A percentile compares a stretch with the other conserved stretches of the same genome.
Evolutionary conservation across 2,888 invertebrate species (phyloP).

Genomic region (Automeris io): DNA sequence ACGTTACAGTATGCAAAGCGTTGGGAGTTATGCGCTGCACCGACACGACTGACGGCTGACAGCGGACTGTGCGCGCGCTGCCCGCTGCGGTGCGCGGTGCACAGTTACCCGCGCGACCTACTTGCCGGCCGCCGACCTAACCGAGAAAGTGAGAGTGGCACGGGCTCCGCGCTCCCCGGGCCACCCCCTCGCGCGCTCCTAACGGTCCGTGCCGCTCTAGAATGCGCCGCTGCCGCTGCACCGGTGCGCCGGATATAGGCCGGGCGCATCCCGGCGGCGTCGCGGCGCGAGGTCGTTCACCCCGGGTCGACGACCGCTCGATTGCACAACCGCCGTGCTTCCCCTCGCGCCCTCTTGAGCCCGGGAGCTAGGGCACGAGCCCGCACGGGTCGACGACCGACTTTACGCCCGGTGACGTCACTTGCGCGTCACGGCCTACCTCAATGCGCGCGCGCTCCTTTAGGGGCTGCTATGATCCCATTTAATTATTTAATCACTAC

Average conservation of each 20-base stretch:
- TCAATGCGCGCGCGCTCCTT: slow-evolving; percentile 75
- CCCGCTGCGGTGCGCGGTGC: slow-evolving; percentile 71
- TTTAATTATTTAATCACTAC: slow-evolving; percentile 24
- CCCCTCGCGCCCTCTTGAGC: slow-evolving; percentile 37
- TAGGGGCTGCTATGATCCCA: slow-evolving; percentile 66
- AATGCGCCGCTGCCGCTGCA: slow-evolving; percentile 73
- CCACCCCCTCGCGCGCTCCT: slow-evolving; percentile 50
- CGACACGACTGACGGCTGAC: slow-evolving; percentile 79
- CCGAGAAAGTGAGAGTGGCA: slow-evolving; percentile 78
- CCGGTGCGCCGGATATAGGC: slow-evolving; percentile 77
- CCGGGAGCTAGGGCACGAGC: slow-evolving; percentile 59
- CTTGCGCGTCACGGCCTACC: slow-evolving; percentile 76
- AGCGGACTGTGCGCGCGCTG: slow-evolving; percentile 75
- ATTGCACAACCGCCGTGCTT: slow-evolving; percentile 66
- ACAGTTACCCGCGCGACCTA: slow-evolving; percentile 85
- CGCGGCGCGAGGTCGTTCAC: slow-evolving; percentile 70
- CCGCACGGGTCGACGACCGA: slow-evolving; percentile 58
- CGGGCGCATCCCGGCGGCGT: slow-evolving; percentile 76
- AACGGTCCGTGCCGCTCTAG: slow-evolving; percentile 76
- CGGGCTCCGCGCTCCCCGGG: slow-evolving; percentile 56
- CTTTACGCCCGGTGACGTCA: slow-evolving; percentile 64
- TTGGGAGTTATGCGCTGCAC: slow-evolving; percentile 41
- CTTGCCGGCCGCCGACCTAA: slow-evolving; percentile 86
- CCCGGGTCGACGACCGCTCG: slow-evolving; percentile 72
- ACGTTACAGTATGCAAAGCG: slow-evolving; percentile 28